Conservation (phyloP, 1,140 invertebrate genomes). For the Trichonephila inaurata region DNA sequence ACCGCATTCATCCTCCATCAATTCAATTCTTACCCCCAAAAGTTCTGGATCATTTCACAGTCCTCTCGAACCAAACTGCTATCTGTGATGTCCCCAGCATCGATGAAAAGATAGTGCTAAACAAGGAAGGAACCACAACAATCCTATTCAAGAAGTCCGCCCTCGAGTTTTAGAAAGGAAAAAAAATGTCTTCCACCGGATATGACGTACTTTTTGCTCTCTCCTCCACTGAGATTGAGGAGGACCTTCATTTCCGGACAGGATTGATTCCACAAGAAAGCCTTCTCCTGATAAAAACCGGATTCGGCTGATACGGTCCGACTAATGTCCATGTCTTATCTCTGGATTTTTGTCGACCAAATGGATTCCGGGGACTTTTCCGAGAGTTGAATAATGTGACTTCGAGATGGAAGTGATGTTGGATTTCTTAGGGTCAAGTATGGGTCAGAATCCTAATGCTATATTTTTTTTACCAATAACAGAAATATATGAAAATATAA, state of each 20-base stretch:
- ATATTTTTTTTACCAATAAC: too few relatives aligned
- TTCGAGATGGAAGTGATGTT: too few relatives aligned
- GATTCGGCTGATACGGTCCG: neutral
- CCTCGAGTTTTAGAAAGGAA: neutral
- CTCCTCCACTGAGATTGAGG: neutral
- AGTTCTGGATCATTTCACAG: neutral
- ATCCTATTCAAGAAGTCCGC: neutral
- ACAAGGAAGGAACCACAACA: neutral
- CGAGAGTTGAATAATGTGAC: constrained; percentile 29
- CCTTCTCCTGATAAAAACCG: constrained; percentile 22
- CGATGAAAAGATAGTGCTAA: neutral
- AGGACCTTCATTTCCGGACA: constrained; percentile 57
- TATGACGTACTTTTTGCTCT: neutral
- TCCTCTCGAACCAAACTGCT: neutral
- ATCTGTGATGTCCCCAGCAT: neutral
- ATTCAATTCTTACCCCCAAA: neutral
- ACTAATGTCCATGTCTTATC: constrained; percentile 47
- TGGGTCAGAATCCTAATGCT: too few relatives aligned
- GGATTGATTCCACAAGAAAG: constrained; percentile 47
- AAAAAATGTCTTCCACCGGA: neutral
- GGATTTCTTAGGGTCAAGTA: too few relatives aligned
- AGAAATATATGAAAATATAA: too few relatives aligned
- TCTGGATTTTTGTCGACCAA: constrained; percentile 7
- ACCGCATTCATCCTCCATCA: too few relatives aligned
- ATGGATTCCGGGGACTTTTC: neutral